A percentile compares a stretch with the other conserved stretches of the same genome.
Evolutionary conservation across 2,888 invertebrate species (phyloP).

Genomic region (Netelia melanura): DNA sequence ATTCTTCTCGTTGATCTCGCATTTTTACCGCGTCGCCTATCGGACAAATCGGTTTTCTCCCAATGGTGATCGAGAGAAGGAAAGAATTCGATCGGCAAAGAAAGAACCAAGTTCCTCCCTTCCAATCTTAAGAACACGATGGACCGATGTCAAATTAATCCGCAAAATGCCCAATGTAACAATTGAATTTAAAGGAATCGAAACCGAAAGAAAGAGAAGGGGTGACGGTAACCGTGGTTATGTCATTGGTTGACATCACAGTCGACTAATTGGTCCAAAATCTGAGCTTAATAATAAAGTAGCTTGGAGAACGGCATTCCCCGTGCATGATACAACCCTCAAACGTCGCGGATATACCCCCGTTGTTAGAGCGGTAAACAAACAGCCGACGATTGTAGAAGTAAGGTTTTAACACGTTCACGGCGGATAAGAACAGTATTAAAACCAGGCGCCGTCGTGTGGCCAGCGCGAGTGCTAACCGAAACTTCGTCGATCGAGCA

Average conservation of each 20-base stretch:
- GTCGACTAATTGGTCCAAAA: background rate
- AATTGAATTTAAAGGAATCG: too few relatives aligned
- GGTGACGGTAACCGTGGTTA: conserved; percentile 23
- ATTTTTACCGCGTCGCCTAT: background rate
- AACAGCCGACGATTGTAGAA: conserved; percentile 49
- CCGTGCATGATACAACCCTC: conserved; percentile 28
- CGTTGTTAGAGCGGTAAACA: conserved; percentile 28
- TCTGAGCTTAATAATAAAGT: conserved; percentile 14
- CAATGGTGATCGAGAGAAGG: background rate
- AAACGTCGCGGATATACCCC: conserved; percentile 18
- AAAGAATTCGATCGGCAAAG: too few relatives aligned
- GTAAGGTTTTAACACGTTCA: conserved; percentile 38
- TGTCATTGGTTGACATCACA: conserved; percentile 24
- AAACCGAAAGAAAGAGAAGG: too few relatives aligned
- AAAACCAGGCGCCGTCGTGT: conserved; percentile 36
- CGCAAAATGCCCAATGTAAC: too few relatives aligned
- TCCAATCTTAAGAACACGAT: too few relatives aligned
- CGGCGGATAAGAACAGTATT: conserved; percentile 42
- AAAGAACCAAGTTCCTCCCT: too few relatives aligned
- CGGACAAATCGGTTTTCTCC: background rate
- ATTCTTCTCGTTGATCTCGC: background rate
- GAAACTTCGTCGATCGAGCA: conserved; percentile 39
- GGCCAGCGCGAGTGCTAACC: conserved; percentile 28
- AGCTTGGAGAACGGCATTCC: conserved; percentile 26
- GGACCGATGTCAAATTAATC: too few relatives aligned